Percentiles rank a stretch among this genome's conserved stretches.
Conservation (phyloP, 2,888 invertebrate genomes). For the Trichogramma dendrolimi region DNA sequence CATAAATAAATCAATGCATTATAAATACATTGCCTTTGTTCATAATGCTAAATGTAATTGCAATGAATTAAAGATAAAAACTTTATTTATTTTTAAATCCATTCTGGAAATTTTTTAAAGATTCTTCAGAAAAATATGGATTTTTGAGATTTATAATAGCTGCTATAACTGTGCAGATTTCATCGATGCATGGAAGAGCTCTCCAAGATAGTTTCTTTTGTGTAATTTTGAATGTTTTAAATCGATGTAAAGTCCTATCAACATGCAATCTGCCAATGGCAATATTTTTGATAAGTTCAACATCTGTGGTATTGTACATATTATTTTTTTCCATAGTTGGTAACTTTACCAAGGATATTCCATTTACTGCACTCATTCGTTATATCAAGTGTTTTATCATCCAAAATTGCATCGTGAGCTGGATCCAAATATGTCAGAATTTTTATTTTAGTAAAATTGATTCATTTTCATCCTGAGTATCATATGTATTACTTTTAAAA, state of each 20-base stretch:
- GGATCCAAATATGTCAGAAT: constrained; percentile 15
- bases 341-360: constrained; percentile 15
- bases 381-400: constrained; percentile 18
- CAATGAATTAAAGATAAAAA: no score
- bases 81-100: no score
- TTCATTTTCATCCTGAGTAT: background rate
- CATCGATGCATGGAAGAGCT: constrained; percentile 15
- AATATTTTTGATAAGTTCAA: constrained; percentile 22
- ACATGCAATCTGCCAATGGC: constrained; percentile 17
- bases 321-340: constrained; percentile 12
- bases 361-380: constrained; percentile 14
- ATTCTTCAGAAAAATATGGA: constrained; percentile 10
- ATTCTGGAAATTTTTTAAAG: background rate
- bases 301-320: constrained; percentile 7
- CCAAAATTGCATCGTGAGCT: constrained; percentile 21
- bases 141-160: constrained; percentile 22
- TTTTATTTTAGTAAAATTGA: constrained; percentile 13
- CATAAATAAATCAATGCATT: no score
- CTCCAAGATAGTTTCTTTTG: constrained; percentile 19
- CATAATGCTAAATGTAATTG: no score
- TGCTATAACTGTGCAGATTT: constrained; percentile 20
- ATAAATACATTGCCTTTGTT: no score
- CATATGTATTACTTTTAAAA: constrained; percentile 18
- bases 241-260: constrained; percentile 18
- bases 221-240: constrained; percentile 23